A percentile compares a stretch with the other conserved stretches of the same genome.
These are phyloP conservation scores for Hirundichthys speculiger DNA, from an alignment of 2,113 vertebrate species.

Conservation along the genomic window DNA sequence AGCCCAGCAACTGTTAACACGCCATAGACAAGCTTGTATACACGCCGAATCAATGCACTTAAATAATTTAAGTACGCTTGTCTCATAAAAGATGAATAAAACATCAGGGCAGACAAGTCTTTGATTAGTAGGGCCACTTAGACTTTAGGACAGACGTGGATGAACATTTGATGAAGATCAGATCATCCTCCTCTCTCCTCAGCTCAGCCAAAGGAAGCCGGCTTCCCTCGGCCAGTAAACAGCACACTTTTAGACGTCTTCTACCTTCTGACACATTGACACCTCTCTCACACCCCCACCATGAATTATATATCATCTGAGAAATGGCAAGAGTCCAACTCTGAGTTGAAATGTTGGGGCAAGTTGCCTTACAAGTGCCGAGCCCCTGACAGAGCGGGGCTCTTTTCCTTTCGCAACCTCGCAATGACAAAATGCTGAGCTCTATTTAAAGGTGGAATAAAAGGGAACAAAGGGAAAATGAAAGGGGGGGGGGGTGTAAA, in stretches of 20 bases:
- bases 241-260: constrained; percentile 83
- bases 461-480: constrained; percentile 61
- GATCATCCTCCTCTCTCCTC: constrained; percentile 51
- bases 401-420: constrained; percentile 63
- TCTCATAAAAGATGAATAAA: constrained; percentile 78
- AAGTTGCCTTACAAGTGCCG: constrained; percentile 72
- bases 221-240: constrained; percentile 81
- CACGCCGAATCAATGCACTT: constrained; percentile 78
- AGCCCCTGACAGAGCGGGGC: constrained; percentile 71
- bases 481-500: constrained; percentile 56
- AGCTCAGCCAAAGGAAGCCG: constrained; percentile 58
- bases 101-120: constrained; percentile 74
- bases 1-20: constrained; percentile 52
- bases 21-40: constrained; percentile 67
- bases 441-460: constrained; percentile 66
- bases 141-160: constrained; percentile 64
- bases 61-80: constrained; percentile 77
- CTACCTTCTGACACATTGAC: constrained; percentile 83
- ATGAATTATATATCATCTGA: constrained; percentile 86
- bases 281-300: constrained; percentile 79
- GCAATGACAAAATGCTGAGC: constrained; percentile 66
- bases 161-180: constrained; percentile 76
- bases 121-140: constrained; percentile 76
- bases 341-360: constrained; percentile 82
- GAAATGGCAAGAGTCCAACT: constrained; percentile 77